Evolutionary conservation across 1,140 invertebrate genomes (phyloP), one percentile per base, ranked within the genome.

Genomic region (Rhagoletis zephyria): DNA sequence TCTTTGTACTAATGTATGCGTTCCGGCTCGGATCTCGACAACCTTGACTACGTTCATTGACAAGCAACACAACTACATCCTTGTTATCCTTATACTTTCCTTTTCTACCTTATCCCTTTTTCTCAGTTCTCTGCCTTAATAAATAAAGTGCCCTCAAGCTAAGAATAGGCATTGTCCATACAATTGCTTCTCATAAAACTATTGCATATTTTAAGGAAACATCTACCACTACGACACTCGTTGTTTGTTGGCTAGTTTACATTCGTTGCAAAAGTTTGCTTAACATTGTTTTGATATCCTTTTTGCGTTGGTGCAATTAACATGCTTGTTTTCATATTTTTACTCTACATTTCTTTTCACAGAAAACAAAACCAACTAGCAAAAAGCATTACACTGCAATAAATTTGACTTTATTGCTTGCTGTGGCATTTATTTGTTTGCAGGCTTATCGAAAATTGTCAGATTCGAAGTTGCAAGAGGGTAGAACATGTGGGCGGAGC

Each of bases 261-360:
- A 74, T 42, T 74, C 10, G 9, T 48, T 74, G 10, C 12, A 74
- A n/a, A 19, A 74, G 61, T 74, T 74, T 74, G 42, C 48, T 67
- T 74, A 74, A 12, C 4, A 16, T 74, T 40, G 16, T 74, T 14
- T 7, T 48, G 4, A 48, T 45, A 5, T 48, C 16, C 1, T 74
- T 51, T 16, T 74, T 74, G 42, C 16, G 30, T 48, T 48, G 42
- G 12, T n/a, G 45, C 5, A 74, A 74, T 74, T 74, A 48, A 74
- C 30, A 40, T 74, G 45, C 70, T 40, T 74, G 70, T 48, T 74
- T 74, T 74, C 70, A 45, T 74, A 14, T 74, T 67, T 67, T 42
- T 67, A 12, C 19, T 30, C 30, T 40, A 67, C 12, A 64, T n/a
- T 19, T 64, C 5, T 67, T 67, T 40, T 10, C 40, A 56, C 64